These are phyloP conservation scores for Batillaria attramentaria DNA, from an alignment of 1,140 invertebrate genomes.

Conservation along the genomic window DNA sequence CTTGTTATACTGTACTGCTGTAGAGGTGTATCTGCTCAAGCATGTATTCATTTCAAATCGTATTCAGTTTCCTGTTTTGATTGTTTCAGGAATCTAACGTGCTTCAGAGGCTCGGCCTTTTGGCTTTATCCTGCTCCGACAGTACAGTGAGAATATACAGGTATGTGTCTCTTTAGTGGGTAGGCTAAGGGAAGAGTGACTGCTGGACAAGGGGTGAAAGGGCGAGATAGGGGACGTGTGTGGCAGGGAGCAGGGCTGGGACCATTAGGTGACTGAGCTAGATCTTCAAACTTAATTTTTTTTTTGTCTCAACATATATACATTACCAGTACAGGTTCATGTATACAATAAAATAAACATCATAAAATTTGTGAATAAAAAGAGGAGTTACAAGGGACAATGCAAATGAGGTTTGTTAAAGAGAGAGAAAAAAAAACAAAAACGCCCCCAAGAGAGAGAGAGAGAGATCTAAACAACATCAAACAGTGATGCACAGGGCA, in stretches of 20 bases:
- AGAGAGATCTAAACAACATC: no score
- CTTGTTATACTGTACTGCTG: no score
- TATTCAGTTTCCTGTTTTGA: not conserved
- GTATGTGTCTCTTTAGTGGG: no score
- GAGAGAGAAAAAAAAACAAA: not conserved
- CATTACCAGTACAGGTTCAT: not conserved
- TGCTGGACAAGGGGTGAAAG: no score
- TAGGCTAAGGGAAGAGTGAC: no score
- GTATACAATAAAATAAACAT: not conserved
- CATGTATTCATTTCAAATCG: not conserved
- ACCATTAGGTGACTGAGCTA: no score
- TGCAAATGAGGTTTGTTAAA: not conserved
- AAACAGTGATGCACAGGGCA: no score
- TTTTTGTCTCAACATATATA: not conserved
- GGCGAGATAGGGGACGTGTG: no score
- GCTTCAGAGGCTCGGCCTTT: constrained; percentile 27
- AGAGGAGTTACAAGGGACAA: not conserved
- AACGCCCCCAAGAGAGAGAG: no score
- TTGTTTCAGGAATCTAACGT: not conserved
- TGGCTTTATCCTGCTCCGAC: constrained; percentile 37
- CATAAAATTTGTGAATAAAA: not conserved
- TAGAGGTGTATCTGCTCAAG: no score
- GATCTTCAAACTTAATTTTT: not conserved
- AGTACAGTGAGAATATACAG: constrained; percentile 38
- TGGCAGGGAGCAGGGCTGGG: no score